Base-by-base conservation (phyloP, 2,888 invertebrate species). In the Drosophila helvetica region DNA sequence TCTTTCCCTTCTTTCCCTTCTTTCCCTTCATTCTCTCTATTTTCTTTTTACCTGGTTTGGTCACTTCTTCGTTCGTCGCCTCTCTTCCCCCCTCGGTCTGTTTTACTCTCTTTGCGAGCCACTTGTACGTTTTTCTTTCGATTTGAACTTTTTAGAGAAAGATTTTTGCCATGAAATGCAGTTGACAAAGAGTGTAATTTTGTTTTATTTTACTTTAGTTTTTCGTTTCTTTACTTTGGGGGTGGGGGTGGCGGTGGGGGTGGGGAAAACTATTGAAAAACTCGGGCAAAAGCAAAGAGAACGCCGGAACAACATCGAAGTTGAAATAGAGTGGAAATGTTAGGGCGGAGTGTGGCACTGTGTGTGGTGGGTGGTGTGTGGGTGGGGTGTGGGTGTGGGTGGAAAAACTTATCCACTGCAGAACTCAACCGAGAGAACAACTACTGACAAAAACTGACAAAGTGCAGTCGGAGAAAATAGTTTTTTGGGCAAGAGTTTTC, bases 401-500 rank as follows among this genome's bases (percentile, higher is more conserved):
- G 10, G 47, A 30, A 56, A 43, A 22, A 47, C 76, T 82, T 78
- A 75, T 57, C 65, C 62, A 70, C 62, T 56, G 64, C 62, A 38
- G n/a, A 76, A 80, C 74, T 72, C 67, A 72, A 77, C 67, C 66
- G 42, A 47, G 27, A 27, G 74, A 80, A 80, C 68, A 77, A 80
- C 70, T 72, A 77, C 79, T 80, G 76, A 82, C 82, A 85, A 86
- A 85, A 77, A 77, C 79, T 80, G 78, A 82, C 82, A 85, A 86
- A 85, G 79, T 80, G 79, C 68, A 83, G 75, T 79, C 80, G 69
- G 47, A 65, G 19, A 53, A 70, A 64, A 75, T 74, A 75, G 74
- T 70, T 69, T 70, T 69, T 60, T 59, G 55, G 38, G 58, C 51
- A 22, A 42, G 42, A 19, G 25, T 45, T 15, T 43, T 38, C 38